Conservation (phyloP, 2,888 invertebrate species). For the Plusia festucae region DNA sequence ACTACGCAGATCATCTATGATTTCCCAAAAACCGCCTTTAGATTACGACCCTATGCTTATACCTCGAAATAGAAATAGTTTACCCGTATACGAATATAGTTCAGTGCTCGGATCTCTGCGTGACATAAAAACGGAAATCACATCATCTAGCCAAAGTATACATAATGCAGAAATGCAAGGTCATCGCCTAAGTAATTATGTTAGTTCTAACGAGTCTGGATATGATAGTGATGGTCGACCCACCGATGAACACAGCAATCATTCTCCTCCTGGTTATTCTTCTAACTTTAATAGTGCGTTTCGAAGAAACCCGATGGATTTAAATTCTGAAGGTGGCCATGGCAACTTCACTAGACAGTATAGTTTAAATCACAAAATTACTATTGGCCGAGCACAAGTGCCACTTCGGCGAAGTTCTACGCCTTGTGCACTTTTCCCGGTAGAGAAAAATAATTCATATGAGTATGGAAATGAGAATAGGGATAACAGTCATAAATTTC, state of each 20-base stretch:
- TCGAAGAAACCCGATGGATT: slow-evolving; percentile 68
- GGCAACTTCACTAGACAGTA: slow-evolving; percentile 82
- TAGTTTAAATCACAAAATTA: slow-evolving; percentile 85
- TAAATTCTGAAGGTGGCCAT: slow-evolving; percentile 72
- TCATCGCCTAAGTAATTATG: slow-evolving; percentile 92
- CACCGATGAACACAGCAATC: slow-evolving; percentile 87
- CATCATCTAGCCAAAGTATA: slow-evolving; percentile 86
- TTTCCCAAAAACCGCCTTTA: slow-evolving; percentile 80
- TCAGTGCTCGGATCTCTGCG: slow-evolving; percentile 79
- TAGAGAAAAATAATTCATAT: slow-evolving; percentile 76
- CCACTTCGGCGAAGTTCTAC: slow-evolving; percentile 85
- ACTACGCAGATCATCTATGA: slow-evolving; percentile 83
- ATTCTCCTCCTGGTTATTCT: slow-evolving; percentile 88
- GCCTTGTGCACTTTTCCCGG: slow-evolving; percentile 83
- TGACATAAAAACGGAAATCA: slow-evolving; percentile 81
- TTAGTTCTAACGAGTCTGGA: slow-evolving; percentile 95
- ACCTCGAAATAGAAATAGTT: slow-evolving; percentile 85
- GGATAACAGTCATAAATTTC: slow-evolving; percentile 66
- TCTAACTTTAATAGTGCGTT: slow-evolving; percentile 78
- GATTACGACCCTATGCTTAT: slow-evolving; percentile 87
- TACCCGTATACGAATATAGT: slow-evolving; percentile 85
- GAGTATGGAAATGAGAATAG: slow-evolving; percentile 76
- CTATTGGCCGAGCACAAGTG: slow-evolving; percentile 79
- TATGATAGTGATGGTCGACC: slow-evolving; percentile 94
- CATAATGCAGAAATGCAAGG: slow-evolving; percentile 89